phyloP scores from a whole-genome alignment of 2,113 vertebrate species.

The Rana temporaria region DNA sequence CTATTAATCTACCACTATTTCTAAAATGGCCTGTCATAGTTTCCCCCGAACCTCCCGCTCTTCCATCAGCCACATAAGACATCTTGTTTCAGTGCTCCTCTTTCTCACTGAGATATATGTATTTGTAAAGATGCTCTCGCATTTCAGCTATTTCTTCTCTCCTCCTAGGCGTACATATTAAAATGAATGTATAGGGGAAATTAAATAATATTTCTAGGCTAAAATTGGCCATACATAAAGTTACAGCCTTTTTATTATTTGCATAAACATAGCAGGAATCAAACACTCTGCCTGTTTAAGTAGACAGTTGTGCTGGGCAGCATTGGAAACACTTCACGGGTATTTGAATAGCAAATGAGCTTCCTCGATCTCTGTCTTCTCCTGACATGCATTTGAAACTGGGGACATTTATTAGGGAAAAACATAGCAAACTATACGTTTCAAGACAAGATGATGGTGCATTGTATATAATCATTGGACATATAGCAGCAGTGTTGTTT shows the following conservation, averaged over 20 bases:
- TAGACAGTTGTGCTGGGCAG: neutral
- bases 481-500: neutral
- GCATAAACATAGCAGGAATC: neutral
- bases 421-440: neutral
- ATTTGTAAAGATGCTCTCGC: neutral
- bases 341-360: conserved; percentile 10
- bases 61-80: conserved; percentile 27
- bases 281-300: conserved; percentile 20
- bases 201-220: neutral
- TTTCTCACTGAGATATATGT: conserved; percentile 16
- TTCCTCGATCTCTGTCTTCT: neutral
- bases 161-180: conserved; percentile 3
- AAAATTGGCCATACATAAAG: neutral
- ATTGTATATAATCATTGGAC: conserved; percentile 4
- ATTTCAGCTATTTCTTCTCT: conserved; percentile 3
- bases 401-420: neutral
- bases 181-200: conserved; percentile 18
- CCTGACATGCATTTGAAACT: conserved; percentile 12
- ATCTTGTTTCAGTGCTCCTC: conserved; percentile 18
- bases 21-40: conserved; percentile 35
- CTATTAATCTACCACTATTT: conserved; percentile 28
- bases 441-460: neutral
- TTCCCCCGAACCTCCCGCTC: conserved; percentile 24
- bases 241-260: conserved; percentile 11
- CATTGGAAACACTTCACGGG: neutral